These are phyloP conservation scores for Chironomus striatipennis DNA, from an alignment of 1,140 invertebrate species.

Conservation along the genomic window DNA sequence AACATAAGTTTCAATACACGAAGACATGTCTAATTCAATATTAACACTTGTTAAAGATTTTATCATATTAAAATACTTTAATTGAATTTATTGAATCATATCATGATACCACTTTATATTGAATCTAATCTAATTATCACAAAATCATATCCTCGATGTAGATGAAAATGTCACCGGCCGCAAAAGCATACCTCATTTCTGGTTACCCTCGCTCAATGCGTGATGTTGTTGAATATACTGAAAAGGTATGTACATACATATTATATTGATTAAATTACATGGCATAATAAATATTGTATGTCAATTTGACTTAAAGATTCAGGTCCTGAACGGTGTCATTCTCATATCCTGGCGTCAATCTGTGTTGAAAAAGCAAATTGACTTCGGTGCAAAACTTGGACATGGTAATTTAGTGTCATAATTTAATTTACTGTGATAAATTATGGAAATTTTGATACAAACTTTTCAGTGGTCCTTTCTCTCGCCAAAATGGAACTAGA, in stretches of 20 bases:
- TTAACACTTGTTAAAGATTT: no score
- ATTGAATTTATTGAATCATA: no score
- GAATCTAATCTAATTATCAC: no score
- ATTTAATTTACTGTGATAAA: neutral
- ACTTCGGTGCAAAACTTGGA: conserved; percentile 78
- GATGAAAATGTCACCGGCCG: conserved; percentile 81
- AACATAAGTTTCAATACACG: no score
- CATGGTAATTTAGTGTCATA: conserved; percentile 40
- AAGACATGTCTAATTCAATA: no score
- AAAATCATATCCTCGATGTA: neutral
- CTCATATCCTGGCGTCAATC: conserved; percentile 77
- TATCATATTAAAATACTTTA: no score
- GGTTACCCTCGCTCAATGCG: conserved; percentile 91
- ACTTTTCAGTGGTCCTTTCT: conserved; percentile 57
- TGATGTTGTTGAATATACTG: conserved; percentile 81
- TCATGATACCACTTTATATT: no score
- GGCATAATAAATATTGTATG: no score
- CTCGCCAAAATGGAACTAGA: conserved; percentile 76
- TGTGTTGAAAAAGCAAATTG: conserved; percentile 76
- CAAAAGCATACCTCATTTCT: conserved; percentile 88
- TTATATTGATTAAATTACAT: conserved; percentile 9
- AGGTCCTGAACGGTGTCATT: conserved; percentile 75
- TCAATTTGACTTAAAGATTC: conserved; percentile 53
- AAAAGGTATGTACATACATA: conserved; percentile 56
- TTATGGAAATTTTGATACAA: neutral